Percentiles rank a stretch among this genome's conserved stretches.
Conservation (phyloP, 2,113 vertebrate genomes). For the Meleagris gallopavo region DNA sequence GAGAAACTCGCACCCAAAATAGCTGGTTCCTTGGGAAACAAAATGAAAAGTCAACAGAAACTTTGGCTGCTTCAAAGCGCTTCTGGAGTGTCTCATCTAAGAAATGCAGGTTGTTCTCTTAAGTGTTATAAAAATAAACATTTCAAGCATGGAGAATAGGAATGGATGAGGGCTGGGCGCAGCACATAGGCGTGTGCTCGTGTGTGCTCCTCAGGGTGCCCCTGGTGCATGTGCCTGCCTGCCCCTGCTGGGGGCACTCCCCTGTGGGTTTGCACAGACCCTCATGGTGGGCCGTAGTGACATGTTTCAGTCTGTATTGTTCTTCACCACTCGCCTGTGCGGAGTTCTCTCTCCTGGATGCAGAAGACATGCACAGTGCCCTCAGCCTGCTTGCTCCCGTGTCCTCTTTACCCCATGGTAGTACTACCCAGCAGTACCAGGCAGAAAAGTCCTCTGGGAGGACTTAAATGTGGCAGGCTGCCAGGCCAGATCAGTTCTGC, state of each 20-base stretch:
- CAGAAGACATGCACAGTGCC: not conserved
- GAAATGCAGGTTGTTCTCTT: not conserved
- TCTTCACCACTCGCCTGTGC: no score
- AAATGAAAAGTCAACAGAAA: not conserved
- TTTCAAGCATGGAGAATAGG: not conserved
- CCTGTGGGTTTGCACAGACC: fast-evolving
- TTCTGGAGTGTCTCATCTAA: not conserved
- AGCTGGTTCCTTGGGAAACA: not conserved
- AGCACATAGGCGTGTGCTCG: fast-evolving
- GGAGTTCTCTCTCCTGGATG: not conserved
- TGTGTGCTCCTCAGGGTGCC: fast-evolving
- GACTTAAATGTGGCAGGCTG: fast-evolving
- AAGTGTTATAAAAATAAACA: not conserved
- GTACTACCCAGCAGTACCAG: no score
- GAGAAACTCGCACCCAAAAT: not conserved
- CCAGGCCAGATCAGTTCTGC: not conserved
- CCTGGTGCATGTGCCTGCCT: not conserved
- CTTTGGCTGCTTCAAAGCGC: not conserved
- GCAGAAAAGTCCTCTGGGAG: not conserved
- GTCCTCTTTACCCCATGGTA: not conserved
- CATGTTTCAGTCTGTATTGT: not conserved
- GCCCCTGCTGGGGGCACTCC: not conserved
- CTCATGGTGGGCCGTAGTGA: not conserved
- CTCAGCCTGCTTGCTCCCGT: not conserved
- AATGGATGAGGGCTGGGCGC: not conserved